Evolutionary conservation across 2,888 invertebrate species (phyloP), one percentile per base, ranked within the genome.

Genomic region (Nephrotoma guestfalica): DNA sequence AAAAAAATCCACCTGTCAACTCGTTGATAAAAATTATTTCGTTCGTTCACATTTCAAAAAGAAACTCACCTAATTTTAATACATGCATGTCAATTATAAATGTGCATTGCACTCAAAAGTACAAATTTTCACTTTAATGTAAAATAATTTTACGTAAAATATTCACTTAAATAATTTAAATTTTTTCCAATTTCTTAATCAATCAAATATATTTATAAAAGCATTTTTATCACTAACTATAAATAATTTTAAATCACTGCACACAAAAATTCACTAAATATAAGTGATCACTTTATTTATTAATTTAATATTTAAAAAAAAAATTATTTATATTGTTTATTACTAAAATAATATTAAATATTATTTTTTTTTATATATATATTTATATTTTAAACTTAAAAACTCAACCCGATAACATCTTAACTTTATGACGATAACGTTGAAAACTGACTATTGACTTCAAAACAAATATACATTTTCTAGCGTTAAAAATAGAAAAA

Each of bases 51-150:
- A 71, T 71, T 51, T 15, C 18, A 51, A 51, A 51, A 9, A 4
- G 13, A 71, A 86, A 87, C 88, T 88, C 87, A 88, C 88, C 88
- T 87, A 88, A 87, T 87, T 88, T 88, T 87, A 88, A 87, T 86
- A 88, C 88, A 87, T 88, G 88, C 88, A 88, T 88, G 15, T 84
- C 42, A 84, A 84, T 84, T 84, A 2, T 2, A 41, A 18, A 71
- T 71, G 51, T 57, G 15, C 51, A 57, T 51, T 47, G 51, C 51
- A 51, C 51, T 7, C 4, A 71, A 71, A 30, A 71, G 30, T 30
- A 30, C 71, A 71, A 71, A 30, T 71, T 30, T 30, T 71, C 71
- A 71, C 71, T 30, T 57, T 71, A 9, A 71, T 71, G 18, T 71
- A 43, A 3, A 71, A 71, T 11, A 71, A 51, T 7, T 51, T 51